Evolutionary conservation across 2,797 vertebrate genomes (phyloP).

Genomic region (Melanotaenia maccullochi): DNA sequence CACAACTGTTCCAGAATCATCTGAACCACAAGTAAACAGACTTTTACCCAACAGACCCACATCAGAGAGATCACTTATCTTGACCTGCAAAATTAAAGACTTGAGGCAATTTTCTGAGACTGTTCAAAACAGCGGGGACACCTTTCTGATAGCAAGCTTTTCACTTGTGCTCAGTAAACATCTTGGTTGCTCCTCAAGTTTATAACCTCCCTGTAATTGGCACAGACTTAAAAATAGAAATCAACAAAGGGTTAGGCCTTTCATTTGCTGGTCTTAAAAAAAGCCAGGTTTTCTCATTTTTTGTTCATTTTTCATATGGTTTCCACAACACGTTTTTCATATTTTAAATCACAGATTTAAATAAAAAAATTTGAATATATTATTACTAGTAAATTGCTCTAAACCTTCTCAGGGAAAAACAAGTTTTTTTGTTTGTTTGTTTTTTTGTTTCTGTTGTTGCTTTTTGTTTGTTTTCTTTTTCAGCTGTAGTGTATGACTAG

Average conservation of each 20-base stretch:
- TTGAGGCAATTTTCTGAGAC: constrained; percentile 4
- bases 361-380: neutral
- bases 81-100: constrained; percentile 16
- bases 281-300: neutral
- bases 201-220: constrained; percentile 2
- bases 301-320: neutral
- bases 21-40: constrained; percentile 6
- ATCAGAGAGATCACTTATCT: constrained; percentile 19
- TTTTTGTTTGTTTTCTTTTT: too few species aligned
- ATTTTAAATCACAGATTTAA: neutral
- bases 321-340: neutral
- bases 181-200: constrained; percentile 7
- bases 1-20: constrained; percentile 7
- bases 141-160: constrained; percentile 13
- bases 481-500: too few species aligned
- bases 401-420: neutral
- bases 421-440: too few species aligned
- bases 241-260: constrained; percentile 13
- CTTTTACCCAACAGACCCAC: constrained; percentile 25
- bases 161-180: constrained; percentile 14
- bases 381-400: neutral
- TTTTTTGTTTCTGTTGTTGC: too few species aligned
- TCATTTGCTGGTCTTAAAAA: constrained; percentile 11
- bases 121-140: neutral
- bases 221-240: constrained; percentile 32